Evolutionary conservation across 1,140 invertebrate species (phyloP).

Genomic region (Drosophila kanapiae): DNA sequence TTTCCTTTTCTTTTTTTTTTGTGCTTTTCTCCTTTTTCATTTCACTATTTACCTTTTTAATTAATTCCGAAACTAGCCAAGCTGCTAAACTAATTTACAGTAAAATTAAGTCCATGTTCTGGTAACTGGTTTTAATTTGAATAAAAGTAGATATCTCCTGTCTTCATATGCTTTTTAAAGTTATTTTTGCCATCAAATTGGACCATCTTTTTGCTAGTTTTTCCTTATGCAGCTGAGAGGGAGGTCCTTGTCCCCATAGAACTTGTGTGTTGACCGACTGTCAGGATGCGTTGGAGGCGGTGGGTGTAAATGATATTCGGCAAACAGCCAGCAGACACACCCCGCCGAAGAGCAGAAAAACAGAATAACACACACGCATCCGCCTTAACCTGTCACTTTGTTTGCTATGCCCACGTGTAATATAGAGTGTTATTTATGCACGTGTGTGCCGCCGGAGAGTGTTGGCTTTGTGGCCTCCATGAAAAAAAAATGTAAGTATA

Average conservation of each 20-base stretch:
- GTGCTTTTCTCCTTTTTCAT: constrained; percentile 1
- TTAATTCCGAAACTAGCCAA: constrained; percentile 9
- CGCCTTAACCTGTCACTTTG: constrained; percentile 29
- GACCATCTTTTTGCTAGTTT: background rate
- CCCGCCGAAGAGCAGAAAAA: constrained; percentile 5
- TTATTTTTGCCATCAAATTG: too few relatives aligned
- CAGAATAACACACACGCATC: constrained; percentile 29
- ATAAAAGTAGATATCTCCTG: background rate
- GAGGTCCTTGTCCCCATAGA: background rate
- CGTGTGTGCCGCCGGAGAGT: constrained; percentile 39
- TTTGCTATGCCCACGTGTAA: constrained; percentile 66
- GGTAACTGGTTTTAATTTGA: constrained; percentile 7
- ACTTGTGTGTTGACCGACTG: constrained; percentile 58
- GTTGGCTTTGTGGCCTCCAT: constrained; percentile 15
- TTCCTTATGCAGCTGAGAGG: background rate
- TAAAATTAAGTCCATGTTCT: background rate
- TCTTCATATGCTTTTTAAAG: background rate
- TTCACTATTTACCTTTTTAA: constrained; percentile 18
- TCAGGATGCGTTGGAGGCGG: constrained; percentile 53
- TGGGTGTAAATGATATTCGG: constrained; percentile 59
- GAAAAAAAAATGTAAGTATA: background rate
- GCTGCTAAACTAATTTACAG: constrained; percentile 4
- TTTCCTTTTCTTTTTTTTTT: background rate
- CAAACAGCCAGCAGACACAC: constrained; percentile 35
- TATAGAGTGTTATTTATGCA: constrained; percentile 77